Conservation (phyloP, 2,113 vertebrate genomes). For the Plotosus lineatus region DNA sequence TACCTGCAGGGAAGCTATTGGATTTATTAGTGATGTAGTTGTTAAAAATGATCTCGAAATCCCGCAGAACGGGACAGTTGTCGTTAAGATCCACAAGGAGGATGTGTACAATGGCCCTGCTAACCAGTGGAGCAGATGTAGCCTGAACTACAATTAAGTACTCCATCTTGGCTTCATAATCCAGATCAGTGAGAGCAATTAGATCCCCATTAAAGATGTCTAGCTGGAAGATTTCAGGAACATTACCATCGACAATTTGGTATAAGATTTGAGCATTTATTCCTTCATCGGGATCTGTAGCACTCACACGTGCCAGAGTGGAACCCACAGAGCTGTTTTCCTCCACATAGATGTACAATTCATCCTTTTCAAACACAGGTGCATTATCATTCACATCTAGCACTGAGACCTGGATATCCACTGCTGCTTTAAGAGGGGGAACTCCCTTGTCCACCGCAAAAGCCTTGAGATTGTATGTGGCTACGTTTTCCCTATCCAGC, state of each 20-base stretch:
- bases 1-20: slow-evolving; percentile 81
- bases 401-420: slow-evolving; percentile 81
- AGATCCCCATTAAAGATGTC: slow-evolving; percentile 86
- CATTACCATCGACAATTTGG: slow-evolving; percentile 86
- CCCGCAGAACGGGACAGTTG: slow-evolving; percentile 78
- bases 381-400: slow-evolving; percentile 86
- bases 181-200: slow-evolving; percentile 80
- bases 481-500: slow-evolving; percentile 83
- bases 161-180: slow-evolving; percentile 80
- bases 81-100: slow-evolving; percentile 83
- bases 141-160: slow-evolving; percentile 86
- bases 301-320: slow-evolving; percentile 78
- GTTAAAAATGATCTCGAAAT: slow-evolving; percentile 91
- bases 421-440: slow-evolving; percentile 76
- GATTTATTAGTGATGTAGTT: slow-evolving; percentile 87
- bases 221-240: slow-evolving; percentile 85
- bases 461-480: slow-evolving; percentile 77
- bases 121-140: slow-evolving; percentile 85
- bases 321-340: slow-evolving; percentile 86
- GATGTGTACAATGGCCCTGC: slow-evolving; percentile 79
- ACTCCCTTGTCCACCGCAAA: slow-evolving; percentile 83
- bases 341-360: slow-evolving; percentile 81
- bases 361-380: slow-evolving; percentile 83
- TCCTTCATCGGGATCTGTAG: slow-evolving; percentile 82
- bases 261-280: slow-evolving; percentile 87